Percentiles rank a stretch among this genome's conserved stretches.
Conservation (phyloP, 1,140 invertebrate genomes). For the Streblospio benedicti region DNA sequence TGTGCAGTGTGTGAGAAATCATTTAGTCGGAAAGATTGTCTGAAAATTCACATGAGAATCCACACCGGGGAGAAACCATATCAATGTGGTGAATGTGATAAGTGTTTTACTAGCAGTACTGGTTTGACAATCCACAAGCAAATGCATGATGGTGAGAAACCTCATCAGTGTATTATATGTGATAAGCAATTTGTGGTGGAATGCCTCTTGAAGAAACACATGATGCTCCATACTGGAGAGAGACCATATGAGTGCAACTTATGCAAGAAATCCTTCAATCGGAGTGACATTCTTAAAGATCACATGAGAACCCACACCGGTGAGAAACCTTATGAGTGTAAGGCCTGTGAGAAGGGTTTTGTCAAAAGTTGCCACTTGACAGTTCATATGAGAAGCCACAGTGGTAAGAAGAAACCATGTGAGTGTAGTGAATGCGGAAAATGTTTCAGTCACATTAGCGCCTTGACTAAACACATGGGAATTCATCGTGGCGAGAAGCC, state of each 20-base stretch:
- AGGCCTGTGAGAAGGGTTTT: conserved; percentile 32
- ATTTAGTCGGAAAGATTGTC: too few species aligned
- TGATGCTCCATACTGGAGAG: background rate
- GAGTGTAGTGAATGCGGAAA: conserved; percentile 49
- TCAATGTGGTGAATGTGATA: too few species aligned
- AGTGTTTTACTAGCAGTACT: too few species aligned
- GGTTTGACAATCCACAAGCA: too few species aligned
- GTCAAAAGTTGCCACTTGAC: conserved; percentile 45
- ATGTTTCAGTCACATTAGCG: conserved; percentile 25
- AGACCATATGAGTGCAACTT: conserved; percentile 43
- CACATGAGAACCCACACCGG: conserved; percentile 3
- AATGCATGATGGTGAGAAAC: too few species aligned
- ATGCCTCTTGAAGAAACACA: too few species aligned
- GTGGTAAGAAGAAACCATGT: conserved; percentile 44
- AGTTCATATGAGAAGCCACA: too few species aligned
- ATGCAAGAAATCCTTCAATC: conserved; percentile 34
- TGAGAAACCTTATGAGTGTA: conserved; percentile 41
- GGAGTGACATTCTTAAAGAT: conserved; percentile 46
- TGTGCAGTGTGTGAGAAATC: too few species aligned
- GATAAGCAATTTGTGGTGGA: too few species aligned
- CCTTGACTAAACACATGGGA: conserved; percentile 18
- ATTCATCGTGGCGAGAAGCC: conserved; percentile 47
- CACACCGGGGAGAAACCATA: too few species aligned
- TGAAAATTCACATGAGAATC: too few species aligned
- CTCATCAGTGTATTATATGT: too few species aligned